Conservation (phyloP, 35 echinoderm and acorn worm genomes). For the Ophioderma brevispina region DNA sequence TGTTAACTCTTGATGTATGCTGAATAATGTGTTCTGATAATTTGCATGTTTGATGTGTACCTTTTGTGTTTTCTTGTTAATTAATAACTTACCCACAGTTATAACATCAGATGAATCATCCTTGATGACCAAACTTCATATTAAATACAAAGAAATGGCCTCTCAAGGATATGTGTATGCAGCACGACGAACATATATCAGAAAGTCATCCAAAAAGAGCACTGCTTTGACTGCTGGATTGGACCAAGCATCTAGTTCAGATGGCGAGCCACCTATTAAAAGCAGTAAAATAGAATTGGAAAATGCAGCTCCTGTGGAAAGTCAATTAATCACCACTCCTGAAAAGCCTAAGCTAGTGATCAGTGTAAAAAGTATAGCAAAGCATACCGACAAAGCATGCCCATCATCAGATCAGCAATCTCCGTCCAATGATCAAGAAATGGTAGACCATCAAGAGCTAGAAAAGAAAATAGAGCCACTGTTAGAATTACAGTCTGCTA, state of each 20-base stretch:
- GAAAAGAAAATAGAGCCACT: too few species aligned
- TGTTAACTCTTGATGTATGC: too few species aligned
- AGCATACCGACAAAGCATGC: too few species aligned
- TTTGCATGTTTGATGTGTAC: slow-evolving; percentile 3
- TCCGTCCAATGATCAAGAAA: too few species aligned
- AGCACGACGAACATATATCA: neutral
- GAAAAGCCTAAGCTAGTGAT: too few species aligned
- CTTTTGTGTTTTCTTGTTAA: neutral
- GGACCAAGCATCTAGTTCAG: neutral
- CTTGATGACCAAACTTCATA: neutral
- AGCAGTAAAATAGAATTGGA: neutral
- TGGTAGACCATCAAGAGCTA: too few species aligned
- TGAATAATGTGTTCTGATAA: too few species aligned
- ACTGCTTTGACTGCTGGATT: too few species aligned
- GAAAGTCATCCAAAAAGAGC: neutral
- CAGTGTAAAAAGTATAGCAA: too few species aligned
- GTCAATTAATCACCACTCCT: too few species aligned
- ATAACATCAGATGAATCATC: neutral
- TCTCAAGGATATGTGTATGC: neutral
- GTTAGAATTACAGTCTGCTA: too few species aligned
- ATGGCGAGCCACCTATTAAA: neutral
- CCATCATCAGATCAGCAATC: too few species aligned
- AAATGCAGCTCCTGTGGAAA: neutral
- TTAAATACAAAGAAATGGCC: neutral
- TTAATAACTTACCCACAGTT: neutral